phyloP scores from a whole-genome alignment of 2,888 invertebrate species.

The Diogma glabrata region DNA sequence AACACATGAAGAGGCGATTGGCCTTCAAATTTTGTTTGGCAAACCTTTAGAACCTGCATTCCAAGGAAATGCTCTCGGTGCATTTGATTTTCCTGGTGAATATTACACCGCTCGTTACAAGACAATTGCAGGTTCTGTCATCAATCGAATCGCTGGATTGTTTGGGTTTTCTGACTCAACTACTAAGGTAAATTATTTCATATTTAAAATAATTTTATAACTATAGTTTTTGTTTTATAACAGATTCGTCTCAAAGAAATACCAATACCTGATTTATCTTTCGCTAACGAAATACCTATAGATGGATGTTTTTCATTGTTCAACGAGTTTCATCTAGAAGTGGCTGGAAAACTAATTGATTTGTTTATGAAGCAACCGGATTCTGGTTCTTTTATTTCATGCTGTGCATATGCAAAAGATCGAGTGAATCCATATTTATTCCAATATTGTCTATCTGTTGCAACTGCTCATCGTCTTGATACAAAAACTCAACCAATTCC shows the following conservation, averaged over 20 bases:
- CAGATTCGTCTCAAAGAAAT: background rate
- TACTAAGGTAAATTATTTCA: slow-evolving; percentile 20
- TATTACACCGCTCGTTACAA: slow-evolving; percentile 29
- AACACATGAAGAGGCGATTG: too few relatives aligned
- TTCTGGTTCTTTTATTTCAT: slow-evolving; percentile 54
- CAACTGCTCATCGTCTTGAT: slow-evolving; percentile 49
- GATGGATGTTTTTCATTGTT: slow-evolving; percentile 9
- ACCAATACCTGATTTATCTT: slow-evolving; percentile 3
- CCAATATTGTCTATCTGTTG: slow-evolving; percentile 67
- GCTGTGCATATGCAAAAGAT: slow-evolving; percentile 55
- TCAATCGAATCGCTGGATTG: too few relatives aligned
- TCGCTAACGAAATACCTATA: background rate
- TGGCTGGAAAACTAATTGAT: background rate
- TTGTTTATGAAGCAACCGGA: slow-evolving; percentile 41
- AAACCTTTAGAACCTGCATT: slow-evolving; percentile 34
- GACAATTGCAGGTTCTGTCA: too few relatives aligned
- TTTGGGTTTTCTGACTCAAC: too few relatives aligned
- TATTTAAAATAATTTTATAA: too few relatives aligned
- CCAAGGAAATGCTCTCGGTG: slow-evolving; percentile 28
- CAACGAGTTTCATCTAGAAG: slow-evolving; percentile 1
- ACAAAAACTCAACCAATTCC: slow-evolving; percentile 46
- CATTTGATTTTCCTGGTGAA: slow-evolving; percentile 30
- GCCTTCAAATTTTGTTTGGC: too few relatives aligned
- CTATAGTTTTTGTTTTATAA: slow-evolving; percentile 8
- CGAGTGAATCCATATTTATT: slow-evolving; percentile 70